A percentile compares a stretch with the other conserved stretches of the same genome.
Evolutionary conservation across 2,797 vertebrate genomes (phyloP).

Genomic region (Danio tinwini): DNA sequence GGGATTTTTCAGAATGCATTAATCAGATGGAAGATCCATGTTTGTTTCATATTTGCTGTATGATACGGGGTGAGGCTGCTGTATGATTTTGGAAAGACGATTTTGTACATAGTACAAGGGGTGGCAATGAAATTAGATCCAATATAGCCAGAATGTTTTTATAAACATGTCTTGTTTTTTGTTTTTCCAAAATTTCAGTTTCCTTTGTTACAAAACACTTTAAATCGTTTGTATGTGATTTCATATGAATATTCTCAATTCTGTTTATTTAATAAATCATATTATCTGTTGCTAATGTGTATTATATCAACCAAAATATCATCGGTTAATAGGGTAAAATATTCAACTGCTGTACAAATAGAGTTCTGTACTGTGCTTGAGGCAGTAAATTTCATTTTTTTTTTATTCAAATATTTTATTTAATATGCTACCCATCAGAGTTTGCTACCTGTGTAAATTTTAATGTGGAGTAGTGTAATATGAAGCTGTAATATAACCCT

Average conservation of each 20-base stretch:
- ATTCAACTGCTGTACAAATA: no score
- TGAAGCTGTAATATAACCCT: no score
- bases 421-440: no score
- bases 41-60: slow-evolving; percentile 41
- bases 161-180: slow-evolving; percentile 25
- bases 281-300: slow-evolving; percentile 12
- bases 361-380: no score
- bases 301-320: no score
- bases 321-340: no score
- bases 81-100: slow-evolving; percentile 17
- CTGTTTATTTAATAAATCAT: slow-evolving; percentile 49
- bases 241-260: slow-evolving; percentile 25
- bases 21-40: slow-evolving; percentile 31
- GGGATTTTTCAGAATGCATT: slow-evolving; percentile 45
- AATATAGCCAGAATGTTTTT: slow-evolving; percentile 16
- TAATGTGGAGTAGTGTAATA: no score
- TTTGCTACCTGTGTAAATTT: no score
- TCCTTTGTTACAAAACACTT: slow-evolving; percentile 3
- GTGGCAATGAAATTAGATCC: slow-evolving; percentile 3
- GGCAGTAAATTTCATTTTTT: no score
- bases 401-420: background rate
- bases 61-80: slow-evolving; percentile 10
- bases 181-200: slow-evolving; percentile 10
- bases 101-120: slow-evolving; percentile 49
- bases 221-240: slow-evolving; percentile 42